Percentiles rank a stretch among this genome's conserved stretches.
Evolutionary conservation across 2,888 invertebrate genomes (phyloP).

Genomic region (Periphyllus acericola): DNA sequence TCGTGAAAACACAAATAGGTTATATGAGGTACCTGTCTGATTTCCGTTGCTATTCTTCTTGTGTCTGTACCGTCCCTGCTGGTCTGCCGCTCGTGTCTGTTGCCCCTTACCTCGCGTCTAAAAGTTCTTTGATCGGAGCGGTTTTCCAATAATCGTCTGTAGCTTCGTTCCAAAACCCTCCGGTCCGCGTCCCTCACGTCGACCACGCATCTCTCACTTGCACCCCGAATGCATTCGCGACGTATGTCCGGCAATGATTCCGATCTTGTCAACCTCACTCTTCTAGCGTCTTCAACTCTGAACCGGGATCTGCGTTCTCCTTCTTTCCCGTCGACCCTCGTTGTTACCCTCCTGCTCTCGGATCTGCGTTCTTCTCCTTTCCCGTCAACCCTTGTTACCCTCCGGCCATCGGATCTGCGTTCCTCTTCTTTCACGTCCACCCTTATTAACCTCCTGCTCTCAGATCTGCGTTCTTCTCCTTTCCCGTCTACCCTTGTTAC

Average conservation of each 20-base stretch:
- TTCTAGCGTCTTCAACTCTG: conserved; percentile 28
- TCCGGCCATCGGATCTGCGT: neutral
- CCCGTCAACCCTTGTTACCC: conserved; percentile 11
- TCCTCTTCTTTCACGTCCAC: conserved; percentile 24
- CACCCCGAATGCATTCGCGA: conserved; percentile 3
- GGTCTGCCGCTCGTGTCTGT: neutral
- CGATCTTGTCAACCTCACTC: conserved; percentile 25
- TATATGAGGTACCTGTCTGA: conserved; percentile 36
- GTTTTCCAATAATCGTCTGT: conserved; percentile 15
- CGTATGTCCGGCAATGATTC: conserved; percentile 37
- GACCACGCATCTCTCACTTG: neutral
- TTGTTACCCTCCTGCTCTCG: neutral
- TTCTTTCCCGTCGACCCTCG: conserved; percentile 21
- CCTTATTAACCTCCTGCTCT: neutral
- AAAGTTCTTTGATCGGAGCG: conserved; percentile 12
- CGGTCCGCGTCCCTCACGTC: neutral
- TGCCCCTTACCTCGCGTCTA: conserved; percentile 22
- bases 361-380: neutral
- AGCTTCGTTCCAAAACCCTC: conserved; percentile 14
- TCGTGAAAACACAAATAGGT: too few species aligned
- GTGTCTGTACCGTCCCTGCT: neutral
- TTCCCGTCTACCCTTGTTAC: neutral
- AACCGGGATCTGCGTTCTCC: neutral
- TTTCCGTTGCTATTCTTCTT: neutral
- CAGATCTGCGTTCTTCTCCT: conserved; percentile 18